Percentiles rank a stretch among this genome's conserved stretches.
Conservation (phyloP, 2,888 invertebrate species). For the Nebria salina region DNA sequence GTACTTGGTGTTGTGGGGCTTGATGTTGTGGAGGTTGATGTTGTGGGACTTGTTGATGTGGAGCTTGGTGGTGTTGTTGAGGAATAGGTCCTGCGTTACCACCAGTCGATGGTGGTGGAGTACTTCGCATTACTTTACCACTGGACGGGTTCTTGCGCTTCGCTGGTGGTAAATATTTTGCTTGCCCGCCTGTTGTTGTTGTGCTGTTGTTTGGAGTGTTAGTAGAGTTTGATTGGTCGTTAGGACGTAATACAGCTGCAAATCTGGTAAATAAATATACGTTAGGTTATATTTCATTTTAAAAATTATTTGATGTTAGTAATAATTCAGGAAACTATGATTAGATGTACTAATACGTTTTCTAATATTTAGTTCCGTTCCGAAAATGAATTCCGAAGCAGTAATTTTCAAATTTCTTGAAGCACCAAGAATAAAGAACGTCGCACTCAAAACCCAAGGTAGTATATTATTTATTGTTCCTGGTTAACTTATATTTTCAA, state of each 20-base stretch:
- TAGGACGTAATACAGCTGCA: constrained; percentile 83
- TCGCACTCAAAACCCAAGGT: neutral
- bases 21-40: constrained; percentile 31
- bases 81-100: constrained; percentile 35
- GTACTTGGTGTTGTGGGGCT: constrained; percentile 42
- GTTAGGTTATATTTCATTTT: no score
- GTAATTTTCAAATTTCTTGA: neutral
- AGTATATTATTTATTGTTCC: neutral
- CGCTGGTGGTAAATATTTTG: constrained; percentile 81
- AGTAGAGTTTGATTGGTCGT: constrained; percentile 32
- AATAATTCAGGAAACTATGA: neutral
- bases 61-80: constrained; percentile 47
- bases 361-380: neutral
- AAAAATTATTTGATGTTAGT: neutral
- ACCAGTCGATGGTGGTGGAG: constrained; percentile 63
- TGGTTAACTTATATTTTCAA: no score
- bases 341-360: neutral
- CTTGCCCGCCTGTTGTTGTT: constrained; percentile 58
- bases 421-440: neutral
- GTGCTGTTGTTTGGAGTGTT: constrained; percentile 28
- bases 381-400: neutral
- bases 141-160: constrained; percentile 76
- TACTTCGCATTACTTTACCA: constrained; percentile 74
- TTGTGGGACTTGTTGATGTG: constrained; percentile 50
- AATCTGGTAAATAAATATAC: constrained; percentile 60